A percentile compares a stretch with the other conserved stretches of the same genome.
These are phyloP conservation scores for Atta cephalotes DNA, from an alignment of 1,140 invertebrate species.

Conservation along the genomic window DNA sequence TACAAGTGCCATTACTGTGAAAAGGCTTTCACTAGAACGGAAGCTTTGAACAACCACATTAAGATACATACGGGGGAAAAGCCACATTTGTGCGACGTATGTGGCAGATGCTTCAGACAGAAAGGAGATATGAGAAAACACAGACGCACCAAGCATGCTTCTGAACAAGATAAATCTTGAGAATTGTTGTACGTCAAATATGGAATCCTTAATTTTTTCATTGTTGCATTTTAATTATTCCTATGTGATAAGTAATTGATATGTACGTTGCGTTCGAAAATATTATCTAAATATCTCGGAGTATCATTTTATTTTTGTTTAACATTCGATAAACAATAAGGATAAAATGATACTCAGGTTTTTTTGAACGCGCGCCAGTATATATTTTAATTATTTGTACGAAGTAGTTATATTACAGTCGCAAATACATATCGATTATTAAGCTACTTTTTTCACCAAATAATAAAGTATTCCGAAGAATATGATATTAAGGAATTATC, in stretches of 20 bases:
- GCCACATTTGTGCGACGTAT: slow-evolving; percentile 89
- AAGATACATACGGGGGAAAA: slow-evolving; percentile 91
- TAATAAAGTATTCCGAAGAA: background rate
- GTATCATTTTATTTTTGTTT: too few species aligned
- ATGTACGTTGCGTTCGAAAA: background rate
- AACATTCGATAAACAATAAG: too few species aligned
- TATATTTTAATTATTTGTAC: slow-evolving; percentile 1
- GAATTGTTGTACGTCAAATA: background rate
- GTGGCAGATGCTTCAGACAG: slow-evolving; percentile 89
- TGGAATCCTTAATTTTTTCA: background rate
- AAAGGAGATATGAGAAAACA: slow-evolving; percentile 89
- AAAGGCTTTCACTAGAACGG: slow-evolving; percentile 88
- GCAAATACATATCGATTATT: slow-evolving; percentile 2
- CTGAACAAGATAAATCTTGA: slow-evolving; percentile 58
- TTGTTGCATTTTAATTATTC: slow-evolving; percentile 21
- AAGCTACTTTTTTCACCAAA: background rate
- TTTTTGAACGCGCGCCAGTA: too few species aligned
- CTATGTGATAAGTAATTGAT: slow-evolving; percentile 5
- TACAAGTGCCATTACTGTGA: slow-evolving; percentile 90
- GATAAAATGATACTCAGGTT: too few species aligned
- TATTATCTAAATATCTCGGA: too few species aligned
- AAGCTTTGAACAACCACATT: slow-evolving; percentile 88
- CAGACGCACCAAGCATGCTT: slow-evolving; percentile 86
- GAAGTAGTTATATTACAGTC: background rate
- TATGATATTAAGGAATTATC: background rate